A percentile compares a stretch with the other conserved stretches of the same genome.
Evolutionary conservation across 2,113 vertebrate genomes (phyloP).

Genomic region (Addax nasomaculatus): DNA sequence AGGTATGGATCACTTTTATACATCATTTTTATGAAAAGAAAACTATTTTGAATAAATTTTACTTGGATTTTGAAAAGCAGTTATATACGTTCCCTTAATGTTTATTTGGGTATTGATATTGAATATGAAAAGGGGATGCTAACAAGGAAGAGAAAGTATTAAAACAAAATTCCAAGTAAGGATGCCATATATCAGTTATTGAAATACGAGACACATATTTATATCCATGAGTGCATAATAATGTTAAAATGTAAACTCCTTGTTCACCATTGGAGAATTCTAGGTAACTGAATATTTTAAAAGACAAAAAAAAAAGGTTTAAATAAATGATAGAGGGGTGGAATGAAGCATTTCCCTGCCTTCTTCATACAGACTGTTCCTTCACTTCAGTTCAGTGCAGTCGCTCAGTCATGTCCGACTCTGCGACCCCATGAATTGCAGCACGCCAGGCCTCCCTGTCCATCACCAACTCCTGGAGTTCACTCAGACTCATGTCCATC

Average conservation of each 20-base stretch:
- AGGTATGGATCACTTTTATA: not conserved
- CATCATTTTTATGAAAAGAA: not conserved
- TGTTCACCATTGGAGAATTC: not conserved
- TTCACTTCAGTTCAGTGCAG: not conserved
- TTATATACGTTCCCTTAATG: not conserved
- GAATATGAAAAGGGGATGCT: not conserved
- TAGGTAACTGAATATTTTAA: not conserved
- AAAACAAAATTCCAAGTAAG: not conserved
- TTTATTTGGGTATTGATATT: not conserved
- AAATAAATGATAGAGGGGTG: not conserved
- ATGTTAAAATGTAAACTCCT: not conserved
- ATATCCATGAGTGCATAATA: not conserved
- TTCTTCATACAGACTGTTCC: not conserved
- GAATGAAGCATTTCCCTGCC: not conserved
- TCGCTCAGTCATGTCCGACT: accelerated
- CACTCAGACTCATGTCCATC: no score
- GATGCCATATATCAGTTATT: not conserved
- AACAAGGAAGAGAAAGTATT: not conserved
- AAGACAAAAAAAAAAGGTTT: not conserved
- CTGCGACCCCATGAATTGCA: no score
- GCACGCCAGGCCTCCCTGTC: no score
- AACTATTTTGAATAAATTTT: not conserved
- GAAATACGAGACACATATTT: not conserved
- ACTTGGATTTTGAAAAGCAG: not conserved
- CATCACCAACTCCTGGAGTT: no score